phyloP scores from a whole-genome alignment of 2,797 vertebrate genomes.

The Typhlichthys subterraneus region DNA sequence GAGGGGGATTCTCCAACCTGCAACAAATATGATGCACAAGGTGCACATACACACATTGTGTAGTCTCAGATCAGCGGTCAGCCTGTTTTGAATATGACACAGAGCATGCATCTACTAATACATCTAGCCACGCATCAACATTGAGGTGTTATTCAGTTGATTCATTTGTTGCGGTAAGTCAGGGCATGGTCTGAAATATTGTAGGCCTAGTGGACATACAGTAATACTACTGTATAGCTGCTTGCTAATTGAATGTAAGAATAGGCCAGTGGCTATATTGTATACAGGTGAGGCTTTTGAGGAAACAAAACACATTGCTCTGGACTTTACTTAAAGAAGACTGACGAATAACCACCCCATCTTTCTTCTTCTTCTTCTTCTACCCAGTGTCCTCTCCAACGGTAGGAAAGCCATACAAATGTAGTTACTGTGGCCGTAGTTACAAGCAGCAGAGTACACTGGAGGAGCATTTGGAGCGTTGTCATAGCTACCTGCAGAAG shows the following conservation, averaged over 20 bases:
- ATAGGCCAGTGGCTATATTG: too few relatives aligned
- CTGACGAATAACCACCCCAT: slow-evolving; percentile 1
- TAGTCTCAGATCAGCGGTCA: background rate
- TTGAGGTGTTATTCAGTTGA: background rate
- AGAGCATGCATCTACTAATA: background rate
- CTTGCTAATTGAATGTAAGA: too few relatives aligned
- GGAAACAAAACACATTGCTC: background rate
- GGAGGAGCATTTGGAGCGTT: slow-evolving; percentile 94
- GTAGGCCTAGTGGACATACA: background rate
- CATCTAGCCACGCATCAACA: background rate
- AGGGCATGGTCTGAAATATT: background rate
- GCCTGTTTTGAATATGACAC: too few relatives aligned
- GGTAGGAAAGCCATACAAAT: slow-evolving; percentile 95
- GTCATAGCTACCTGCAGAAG: slow-evolving; percentile 92
- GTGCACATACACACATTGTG: background rate
- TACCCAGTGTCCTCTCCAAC: slow-evolving; percentile 91
- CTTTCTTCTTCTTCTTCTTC: too few relatives aligned
- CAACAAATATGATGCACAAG: background rate
- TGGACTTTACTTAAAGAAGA: background rate
- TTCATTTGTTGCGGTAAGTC: background rate
- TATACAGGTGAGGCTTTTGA: too few relatives aligned
- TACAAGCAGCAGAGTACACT: slow-evolving; percentile 97
- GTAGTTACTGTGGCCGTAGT: slow-evolving; percentile 95
- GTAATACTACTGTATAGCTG: too few relatives aligned
- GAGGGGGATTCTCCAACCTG: slow-evolving; percentile 44